Conservation (phyloP, 2,797 vertebrate species). For the Amphiprion clarkii region DNA sequence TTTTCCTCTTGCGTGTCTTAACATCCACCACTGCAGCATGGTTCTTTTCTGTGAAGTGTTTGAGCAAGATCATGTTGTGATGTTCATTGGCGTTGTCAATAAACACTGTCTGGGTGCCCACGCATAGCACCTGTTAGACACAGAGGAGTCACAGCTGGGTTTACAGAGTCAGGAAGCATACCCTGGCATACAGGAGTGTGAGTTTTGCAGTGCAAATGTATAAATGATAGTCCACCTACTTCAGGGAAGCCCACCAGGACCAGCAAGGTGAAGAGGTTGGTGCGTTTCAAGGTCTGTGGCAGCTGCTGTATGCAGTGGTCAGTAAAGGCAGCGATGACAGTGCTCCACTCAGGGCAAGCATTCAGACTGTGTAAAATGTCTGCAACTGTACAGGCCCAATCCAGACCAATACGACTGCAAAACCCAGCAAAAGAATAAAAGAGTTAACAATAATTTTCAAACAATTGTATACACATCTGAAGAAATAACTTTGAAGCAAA, state of each 20-base stretch:
- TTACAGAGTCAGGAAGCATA: neutral
- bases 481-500: neutral
- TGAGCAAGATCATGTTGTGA: conserved; percentile 95
- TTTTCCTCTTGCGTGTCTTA: conserved; percentile 96
- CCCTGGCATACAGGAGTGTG: neutral
- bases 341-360: conserved; percentile 89
- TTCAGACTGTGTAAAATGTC: conserved; percentile 94
- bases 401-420: conserved; percentile 93
- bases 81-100: conserved; percentile 96
- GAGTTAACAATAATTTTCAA: neutral
- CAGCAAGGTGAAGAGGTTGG: conserved; percentile 96
- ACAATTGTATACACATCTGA: neutral
- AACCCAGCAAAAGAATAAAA: conserved; percentile 7
- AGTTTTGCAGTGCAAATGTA: neutral
- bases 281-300: conserved; percentile 92
- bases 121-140: conserved; percentile 91
- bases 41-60: conserved; percentile 98
- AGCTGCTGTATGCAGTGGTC: conserved; percentile 94
- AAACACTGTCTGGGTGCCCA: conserved; percentile 95
- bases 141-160: conserved; percentile 7
- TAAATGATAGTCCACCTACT: conserved; percentile 77
- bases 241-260: conserved; percentile 97
- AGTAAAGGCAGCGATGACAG: conserved; percentile 91
- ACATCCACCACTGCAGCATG: conserved; percentile 95
- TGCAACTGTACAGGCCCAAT: conserved; percentile 97